Base-by-base conservation (phyloP, 2,888 invertebrate genomes). In the Pristionchus arcanus region DNA sequence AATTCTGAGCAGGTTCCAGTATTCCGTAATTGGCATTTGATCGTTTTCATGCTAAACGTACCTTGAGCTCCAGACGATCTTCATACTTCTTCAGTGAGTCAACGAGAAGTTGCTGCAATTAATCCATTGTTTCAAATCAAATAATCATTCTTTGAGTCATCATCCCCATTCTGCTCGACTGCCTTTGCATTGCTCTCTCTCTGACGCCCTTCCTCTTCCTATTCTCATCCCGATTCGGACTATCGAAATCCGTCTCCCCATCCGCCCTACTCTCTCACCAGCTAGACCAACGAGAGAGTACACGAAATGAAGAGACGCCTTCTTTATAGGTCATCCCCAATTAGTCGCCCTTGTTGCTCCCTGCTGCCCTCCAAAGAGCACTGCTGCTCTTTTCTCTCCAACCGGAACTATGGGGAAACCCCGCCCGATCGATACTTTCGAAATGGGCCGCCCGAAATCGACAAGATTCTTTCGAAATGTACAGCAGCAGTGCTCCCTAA, bases 71-170 rank as follows among this genome's bases (percentile, higher is more conserved):
- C n/a, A 93, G 88, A 53, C 92, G 90, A n/a, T 91, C 91, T 87
- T 94, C 94, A 77, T 93, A 94, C 59, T 91, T 84, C 90, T 92
- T 93, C 89, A 94, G 90, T 19, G 93, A 93, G 90, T 93, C 92
- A n/a, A 92, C 91, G 13, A 94, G 90, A 25, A 92, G 90, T 91
- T 91, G 92, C 94, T 94, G 90, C 42, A 49, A 49, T 49, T 49
- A 11, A 49, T 59, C 28, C 7, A 68, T 68, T 68, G 1, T 31
- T 28, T 42, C 66, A 31, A 25, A 42, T 66, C 34, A n/a, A 49
- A 28, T 25, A 77, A 55, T 55, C 55, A 19, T 55, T 55, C 55
- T 55, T 55, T 21, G 55, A 21, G 21, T n/a, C n/a, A 1, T n/a
- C 11, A 71, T 28, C 4, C 68, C n/a, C 13, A 15, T 87, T 55